phyloP scores from a whole-genome alignment of 2,888 invertebrate genomes.

The Lepetodrilus schrolli region DNA sequence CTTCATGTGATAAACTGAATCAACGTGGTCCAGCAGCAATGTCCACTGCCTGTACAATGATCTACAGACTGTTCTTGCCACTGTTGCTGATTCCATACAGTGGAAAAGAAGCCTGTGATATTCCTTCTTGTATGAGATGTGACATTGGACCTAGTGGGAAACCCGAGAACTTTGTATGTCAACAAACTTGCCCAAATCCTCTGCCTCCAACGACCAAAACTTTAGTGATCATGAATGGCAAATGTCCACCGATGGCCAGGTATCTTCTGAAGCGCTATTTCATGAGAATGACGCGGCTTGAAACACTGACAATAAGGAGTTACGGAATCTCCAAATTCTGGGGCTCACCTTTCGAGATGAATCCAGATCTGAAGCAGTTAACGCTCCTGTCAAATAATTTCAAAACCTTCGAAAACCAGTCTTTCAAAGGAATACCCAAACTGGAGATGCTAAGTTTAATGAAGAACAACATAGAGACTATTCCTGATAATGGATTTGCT shows the following conservation, averaged over 20 bases:
- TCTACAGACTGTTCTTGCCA: no score
- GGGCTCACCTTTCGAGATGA: conserved; percentile 39
- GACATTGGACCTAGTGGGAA: neutral
- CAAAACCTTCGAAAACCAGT: conserved; percentile 20
- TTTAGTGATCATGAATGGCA: conserved; percentile 24
- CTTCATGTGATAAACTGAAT: no score
- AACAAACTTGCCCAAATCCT: conserved; percentile 28
- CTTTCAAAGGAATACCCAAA: conserved; percentile 47
- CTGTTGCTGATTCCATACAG: no score
- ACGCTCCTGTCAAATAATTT: conserved; percentile 45
- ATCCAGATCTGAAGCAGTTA: conserved; percentile 39
- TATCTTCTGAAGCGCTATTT: conserved; percentile 22
- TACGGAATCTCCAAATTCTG: conserved; percentile 39
- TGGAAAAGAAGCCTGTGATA: no score
- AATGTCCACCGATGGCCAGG: conserved; percentile 1
- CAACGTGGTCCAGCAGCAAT: no score
- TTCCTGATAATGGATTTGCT: conserved; percentile 42
- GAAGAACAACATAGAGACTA: conserved; percentile 38
- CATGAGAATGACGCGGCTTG: conserved; percentile 36
- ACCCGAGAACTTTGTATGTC: conserved; percentile 31
- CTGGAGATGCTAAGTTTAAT: conserved; percentile 46
- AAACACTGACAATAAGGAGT: conserved; percentile 39
- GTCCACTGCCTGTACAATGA: no score
- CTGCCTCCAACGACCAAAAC: conserved; percentile 28
- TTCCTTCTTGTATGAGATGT: conserved; percentile 31